A percentile compares a stretch with the other conserved stretches of the same genome.
Evolutionary conservation across 2,888 invertebrate species (phyloP).

Genomic region (Ectemnius lituratus): DNA sequence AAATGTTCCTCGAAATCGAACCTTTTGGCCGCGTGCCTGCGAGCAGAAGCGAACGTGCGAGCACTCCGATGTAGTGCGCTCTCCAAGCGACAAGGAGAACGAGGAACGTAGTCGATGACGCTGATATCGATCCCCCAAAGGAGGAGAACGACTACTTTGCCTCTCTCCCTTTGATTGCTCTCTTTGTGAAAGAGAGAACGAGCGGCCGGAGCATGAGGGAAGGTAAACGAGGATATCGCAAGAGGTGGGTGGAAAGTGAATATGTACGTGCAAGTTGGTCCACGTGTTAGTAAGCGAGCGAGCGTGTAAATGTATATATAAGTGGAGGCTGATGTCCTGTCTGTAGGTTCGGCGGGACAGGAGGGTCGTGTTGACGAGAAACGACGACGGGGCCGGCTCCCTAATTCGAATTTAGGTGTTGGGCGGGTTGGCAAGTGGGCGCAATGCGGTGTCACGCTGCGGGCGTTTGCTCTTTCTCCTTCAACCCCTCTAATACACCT

Average conservation of each 20-base stretch:
- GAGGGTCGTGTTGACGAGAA: constrained; percentile 67
- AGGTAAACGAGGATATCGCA: constrained; percentile 24
- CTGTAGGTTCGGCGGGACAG: constrained; percentile 43
- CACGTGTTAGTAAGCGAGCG: not conserved
- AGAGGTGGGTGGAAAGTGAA: constrained; percentile 24
- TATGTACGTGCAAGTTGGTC: not conserved
- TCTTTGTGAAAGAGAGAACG: constrained; percentile 23
- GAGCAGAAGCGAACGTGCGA: constrained; percentile 44
- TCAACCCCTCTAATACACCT: constrained; percentile 28
- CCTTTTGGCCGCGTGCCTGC: constrained; percentile 62
- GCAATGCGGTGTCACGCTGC: constrained; percentile 75
- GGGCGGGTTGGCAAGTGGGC: constrained; percentile 73
- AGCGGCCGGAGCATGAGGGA: constrained; percentile 1
- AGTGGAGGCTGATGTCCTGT: constrained; percentile 39
- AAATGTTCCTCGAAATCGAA: constrained; percentile 51
- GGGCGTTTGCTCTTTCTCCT: constrained; percentile 68
- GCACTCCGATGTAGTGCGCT: constrained; percentile 16
- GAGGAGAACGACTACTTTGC: constrained; percentile 58
- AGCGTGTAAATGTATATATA: constrained; percentile 8
- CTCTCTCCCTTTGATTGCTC: constrained; percentile 49
- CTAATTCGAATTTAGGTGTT: constrained; percentile 76
- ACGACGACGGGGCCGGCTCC: constrained; percentile 66
- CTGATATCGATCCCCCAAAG: constrained; percentile 70
- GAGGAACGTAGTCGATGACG: constrained; percentile 66
- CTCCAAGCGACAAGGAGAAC: constrained; percentile 51